phyloP scores from a whole-genome alignment of 1,140 invertebrate species.

The Formica selysi region DNA sequence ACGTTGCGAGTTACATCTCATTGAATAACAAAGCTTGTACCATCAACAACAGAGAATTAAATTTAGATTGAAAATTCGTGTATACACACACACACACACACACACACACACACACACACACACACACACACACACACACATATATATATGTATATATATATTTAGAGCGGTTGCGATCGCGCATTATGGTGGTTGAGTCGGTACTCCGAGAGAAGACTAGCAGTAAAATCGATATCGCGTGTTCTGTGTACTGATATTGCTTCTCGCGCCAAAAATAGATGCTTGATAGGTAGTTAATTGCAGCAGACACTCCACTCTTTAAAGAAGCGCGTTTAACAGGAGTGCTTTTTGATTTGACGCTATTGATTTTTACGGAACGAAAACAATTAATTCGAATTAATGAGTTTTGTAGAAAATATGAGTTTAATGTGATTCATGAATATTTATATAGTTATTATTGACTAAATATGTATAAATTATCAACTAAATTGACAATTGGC shows the following conservation, averaged over 20 bases:
- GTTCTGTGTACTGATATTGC: constrained; percentile 42
- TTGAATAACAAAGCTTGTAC: constrained; percentile 50
- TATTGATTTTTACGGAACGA: not conserved
- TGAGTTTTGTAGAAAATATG: not conserved
- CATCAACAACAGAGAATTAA: constrained; percentile 41
- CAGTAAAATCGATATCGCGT: constrained; percentile 52
- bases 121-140: no score
- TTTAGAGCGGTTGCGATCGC: constrained; percentile 5
- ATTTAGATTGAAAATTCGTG: constrained; percentile 54
- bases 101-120: no score
- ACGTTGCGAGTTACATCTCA: constrained; percentile 31
- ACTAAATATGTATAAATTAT: not conserved
- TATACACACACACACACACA: no score
- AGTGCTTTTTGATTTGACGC: not conserved
- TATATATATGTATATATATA: not conserved
- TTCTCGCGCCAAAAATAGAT: constrained; percentile 46
- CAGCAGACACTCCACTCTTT: not conserved
- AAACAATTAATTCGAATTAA: not conserved
- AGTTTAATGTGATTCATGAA: not conserved
- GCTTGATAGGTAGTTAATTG: constrained; percentile 36
- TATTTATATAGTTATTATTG: not conserved
- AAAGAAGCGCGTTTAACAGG: not conserved
- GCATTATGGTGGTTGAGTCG: constrained; percentile 21
- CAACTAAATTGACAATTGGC: not conserved
- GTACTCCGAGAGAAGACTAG: constrained; percentile 17